A percentile compares a stretch with the other conserved stretches of the same genome.
Evolutionary conservation across 2,113 vertebrate species (phyloP).

Genomic region (Notarius lentiginosus): DNA sequence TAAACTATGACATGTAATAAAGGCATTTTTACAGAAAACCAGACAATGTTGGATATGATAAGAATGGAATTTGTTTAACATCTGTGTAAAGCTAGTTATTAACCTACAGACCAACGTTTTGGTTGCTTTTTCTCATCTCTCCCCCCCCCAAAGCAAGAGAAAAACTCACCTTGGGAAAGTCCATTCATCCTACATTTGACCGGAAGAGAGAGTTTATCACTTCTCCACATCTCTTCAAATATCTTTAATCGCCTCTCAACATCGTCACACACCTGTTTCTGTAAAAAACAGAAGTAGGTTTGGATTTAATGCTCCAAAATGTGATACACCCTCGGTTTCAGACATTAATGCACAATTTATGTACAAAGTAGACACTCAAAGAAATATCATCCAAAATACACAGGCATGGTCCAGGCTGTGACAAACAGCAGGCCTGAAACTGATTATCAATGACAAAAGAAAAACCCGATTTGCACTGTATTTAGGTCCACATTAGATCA

Average conservation of each 20-base stretch:
- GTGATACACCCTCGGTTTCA: no score
- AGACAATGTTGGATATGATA: not conserved
- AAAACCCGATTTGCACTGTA: not conserved
- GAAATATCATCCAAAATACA: not conserved
- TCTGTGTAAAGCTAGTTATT: not conserved
- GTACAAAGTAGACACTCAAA: not conserved
- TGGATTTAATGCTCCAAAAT: not conserved
- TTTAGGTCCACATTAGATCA: not conserved
- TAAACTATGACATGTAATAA: not conserved
- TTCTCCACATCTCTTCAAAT: slow-evolving; percentile 82
- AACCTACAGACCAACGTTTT: not conserved
- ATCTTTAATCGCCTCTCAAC: slow-evolving; percentile 80
- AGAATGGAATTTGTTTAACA: not conserved
- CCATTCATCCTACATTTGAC: slow-evolving; percentile 84
- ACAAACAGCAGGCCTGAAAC: not conserved
- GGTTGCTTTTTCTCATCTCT: not conserved
- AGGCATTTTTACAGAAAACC: not conserved
- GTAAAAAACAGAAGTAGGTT: slow-evolving; percentile 34
- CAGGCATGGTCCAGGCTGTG: not conserved
- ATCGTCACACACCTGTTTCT: slow-evolving; percentile 92
- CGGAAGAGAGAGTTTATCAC: slow-evolving; percentile 79
- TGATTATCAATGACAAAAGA: not conserved
- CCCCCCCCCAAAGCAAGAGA: not conserved
- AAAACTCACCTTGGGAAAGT: slow-evolving; percentile 77
- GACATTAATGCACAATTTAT: not conserved